Evolutionary conservation across 2,888 invertebrate genomes (phyloP).

Genomic region (Stenchaetothrips biformis): DNA sequence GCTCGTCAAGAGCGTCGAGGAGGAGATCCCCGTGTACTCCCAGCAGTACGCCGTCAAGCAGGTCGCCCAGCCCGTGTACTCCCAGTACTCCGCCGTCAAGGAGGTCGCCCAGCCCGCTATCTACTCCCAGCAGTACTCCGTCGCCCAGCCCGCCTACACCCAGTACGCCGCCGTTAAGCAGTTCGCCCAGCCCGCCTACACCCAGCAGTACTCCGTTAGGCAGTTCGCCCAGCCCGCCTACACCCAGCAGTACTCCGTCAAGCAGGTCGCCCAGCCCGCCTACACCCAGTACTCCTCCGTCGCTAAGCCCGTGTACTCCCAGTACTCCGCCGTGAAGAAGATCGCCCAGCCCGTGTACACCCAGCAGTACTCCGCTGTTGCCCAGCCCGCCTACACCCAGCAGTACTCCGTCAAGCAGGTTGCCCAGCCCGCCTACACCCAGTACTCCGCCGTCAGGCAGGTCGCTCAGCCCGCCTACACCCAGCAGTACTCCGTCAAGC

Average conservation of each 20-base stretch:
- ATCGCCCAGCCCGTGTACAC: conserved; percentile 1
- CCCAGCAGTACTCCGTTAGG: background rate
- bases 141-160: conserved; percentile 9
- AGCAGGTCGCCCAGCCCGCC: conserved; percentile 10
- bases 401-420: background rate
- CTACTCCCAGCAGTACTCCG: background rate
- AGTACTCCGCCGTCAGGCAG: background rate
- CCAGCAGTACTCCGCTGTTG: background rate
- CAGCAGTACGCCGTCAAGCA: conserved; percentile 14
- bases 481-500: conserved; percentile 6
- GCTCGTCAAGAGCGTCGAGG: conserved; percentile 7
- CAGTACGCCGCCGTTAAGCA: background rate
- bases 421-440: conserved; percentile 7
- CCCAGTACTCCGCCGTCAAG: background rate
- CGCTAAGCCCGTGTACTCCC: conserved; percentile 15
- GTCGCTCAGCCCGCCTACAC: background rate
- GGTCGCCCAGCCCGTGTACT: conserved; percentile 2
- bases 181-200: background rate
- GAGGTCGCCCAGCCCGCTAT: background rate
- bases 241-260: conserved; percentile 1
- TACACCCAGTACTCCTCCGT: background rate
- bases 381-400: background rate
- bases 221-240: background rate
- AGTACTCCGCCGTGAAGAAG: background rate
- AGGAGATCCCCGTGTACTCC: conserved; percentile 20